phyloP scores from a whole-genome alignment of 2,797 vertebrate genomes.

The Anableps anableps region DNA sequence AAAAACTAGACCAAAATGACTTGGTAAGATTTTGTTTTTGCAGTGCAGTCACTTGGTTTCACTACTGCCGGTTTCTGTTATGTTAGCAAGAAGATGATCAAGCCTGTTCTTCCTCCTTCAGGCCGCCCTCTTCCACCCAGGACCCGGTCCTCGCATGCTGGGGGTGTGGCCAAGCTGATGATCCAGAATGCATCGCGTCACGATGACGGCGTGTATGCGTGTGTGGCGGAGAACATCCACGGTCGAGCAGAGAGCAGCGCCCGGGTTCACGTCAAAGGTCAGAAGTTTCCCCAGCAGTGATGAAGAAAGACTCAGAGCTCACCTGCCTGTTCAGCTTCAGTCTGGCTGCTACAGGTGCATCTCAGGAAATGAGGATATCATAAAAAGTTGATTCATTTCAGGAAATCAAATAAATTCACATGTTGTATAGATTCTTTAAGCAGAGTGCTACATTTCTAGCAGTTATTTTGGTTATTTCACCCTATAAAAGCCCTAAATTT shows the following conservation, averaged over 20 bases:
- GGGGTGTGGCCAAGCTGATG: neutral
- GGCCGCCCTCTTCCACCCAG: neutral
- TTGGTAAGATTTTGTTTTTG: no score
- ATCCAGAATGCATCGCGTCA: neutral
- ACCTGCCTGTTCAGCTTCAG: no score
- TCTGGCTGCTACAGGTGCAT: no score
- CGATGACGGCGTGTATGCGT: neutral
- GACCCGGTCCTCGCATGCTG: neutral
- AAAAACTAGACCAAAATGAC: no score
- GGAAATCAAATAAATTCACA: neutral
- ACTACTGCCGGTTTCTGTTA: neutral
- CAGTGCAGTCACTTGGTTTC: no score
- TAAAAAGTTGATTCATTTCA: neutral
- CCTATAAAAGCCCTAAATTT: neutral
- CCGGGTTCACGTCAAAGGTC: slow-evolving; percentile 1
- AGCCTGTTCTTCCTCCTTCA: neutral
- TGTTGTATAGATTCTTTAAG: neutral
- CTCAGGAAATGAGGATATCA: no score
- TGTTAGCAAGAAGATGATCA: neutral
- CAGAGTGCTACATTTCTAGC: neutral
- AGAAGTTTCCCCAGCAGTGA: neutral
- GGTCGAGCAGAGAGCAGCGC: neutral
- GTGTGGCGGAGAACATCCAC: neutral
- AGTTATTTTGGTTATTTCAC: neutral
- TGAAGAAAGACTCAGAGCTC: neutral